Base-by-base conservation (phyloP, 2,113 vertebrate species). In the Zosterops borbonicus region DNA sequence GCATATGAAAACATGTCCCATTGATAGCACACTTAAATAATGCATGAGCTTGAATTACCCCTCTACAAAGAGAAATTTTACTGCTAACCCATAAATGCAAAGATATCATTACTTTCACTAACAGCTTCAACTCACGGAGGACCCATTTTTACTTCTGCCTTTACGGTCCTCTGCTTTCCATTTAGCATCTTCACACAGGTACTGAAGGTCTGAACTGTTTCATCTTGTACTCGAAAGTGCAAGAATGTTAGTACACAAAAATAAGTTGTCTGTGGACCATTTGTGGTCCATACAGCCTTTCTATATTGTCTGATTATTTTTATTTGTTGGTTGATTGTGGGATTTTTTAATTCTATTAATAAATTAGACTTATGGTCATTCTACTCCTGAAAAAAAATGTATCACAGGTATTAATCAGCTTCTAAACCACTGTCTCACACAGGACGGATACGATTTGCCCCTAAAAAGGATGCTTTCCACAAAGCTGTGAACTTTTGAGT, bases 81-180 rank as follows among this genome's bases (percentile, higher is more conserved):
- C 68, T 87, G 83, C 91, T 69, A 84, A 84, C 37, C 37, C 69
- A 76, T 92, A 95, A 95, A 94, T 1, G 12, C 73, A 84, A 92
- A 91, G 87, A 75, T 83, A 95, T 56, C 76, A 92, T 94, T 90
- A 91, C 92, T 92, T 94, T 76, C 88, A 82, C 86, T 96, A 93
- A 95, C 37, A 68, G 88, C 73, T 95, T 94, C 53, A 58, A 63
- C 28, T 87, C 94, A 79, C 60, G 73, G 33, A 77, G 69, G 90
- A 86, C 65, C 25, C 41, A 89, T 87, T 89, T 95, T 58, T 33
- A 87, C 83, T 82, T 82, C 65, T 89, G 64, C 52, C 47, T 94
- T 94, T 94, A 94, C 20, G 11, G 62, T 55, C 60, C 83, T 94
- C 73, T 64, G 55, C 41, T 58, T 94, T 64, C 69, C 59, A 60